Evolutionary conservation across 1,140 invertebrate genomes (phyloP).

Genomic region (Drosophila seguyi): DNA sequence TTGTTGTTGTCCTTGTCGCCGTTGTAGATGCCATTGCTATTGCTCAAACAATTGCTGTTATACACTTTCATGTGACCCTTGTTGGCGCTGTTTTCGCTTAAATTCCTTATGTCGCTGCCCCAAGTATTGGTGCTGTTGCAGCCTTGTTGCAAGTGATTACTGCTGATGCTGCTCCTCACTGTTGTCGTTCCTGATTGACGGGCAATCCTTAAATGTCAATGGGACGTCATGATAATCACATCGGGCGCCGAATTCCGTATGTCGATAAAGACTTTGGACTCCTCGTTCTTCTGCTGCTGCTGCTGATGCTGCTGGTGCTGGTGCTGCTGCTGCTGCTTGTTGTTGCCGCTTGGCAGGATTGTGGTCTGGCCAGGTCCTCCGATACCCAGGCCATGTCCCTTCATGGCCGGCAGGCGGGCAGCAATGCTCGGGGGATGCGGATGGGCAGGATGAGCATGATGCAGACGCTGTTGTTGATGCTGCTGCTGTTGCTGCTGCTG

Average conservation of each 20-base stretch:
- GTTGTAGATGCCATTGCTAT: conserved; percentile 7
- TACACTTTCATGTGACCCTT: not conserved
- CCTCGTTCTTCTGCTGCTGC: conserved; percentile 70
- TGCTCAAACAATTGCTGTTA: conserved; percentile 15
- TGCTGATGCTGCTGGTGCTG: conserved; percentile 30
- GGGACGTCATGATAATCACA: conserved; percentile 91
- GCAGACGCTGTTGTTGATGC: conserved; percentile 40
- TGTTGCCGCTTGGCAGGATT: conserved; percentile 38
- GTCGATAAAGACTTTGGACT: conserved; percentile 85
- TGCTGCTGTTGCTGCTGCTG: conserved; percentile 44
- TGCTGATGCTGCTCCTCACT: conserved; percentile 16
- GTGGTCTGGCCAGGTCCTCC: conserved; percentile 35
- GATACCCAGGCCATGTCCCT: conserved; percentile 38
- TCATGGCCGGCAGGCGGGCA: conserved; percentile 85
- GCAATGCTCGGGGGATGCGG: conserved; percentile 55
- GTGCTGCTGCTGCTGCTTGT: conserved; percentile 26
- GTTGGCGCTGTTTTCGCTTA: conserved; percentile 1
- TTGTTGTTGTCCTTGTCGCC: not conserved
- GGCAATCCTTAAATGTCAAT: conserved; percentile 88
- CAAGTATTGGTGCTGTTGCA: conserved; percentile 2
- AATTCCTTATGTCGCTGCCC: conserved; percentile 9
- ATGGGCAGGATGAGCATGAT: conserved; percentile 61
- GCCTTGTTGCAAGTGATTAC: conserved; percentile 4
- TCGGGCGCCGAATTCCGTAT: conserved; percentile 92
- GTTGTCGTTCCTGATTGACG: conserved; percentile 67